phyloP scores from a whole-genome alignment of 1,140 invertebrate species.

The Streblospio benedicti region DNA sequence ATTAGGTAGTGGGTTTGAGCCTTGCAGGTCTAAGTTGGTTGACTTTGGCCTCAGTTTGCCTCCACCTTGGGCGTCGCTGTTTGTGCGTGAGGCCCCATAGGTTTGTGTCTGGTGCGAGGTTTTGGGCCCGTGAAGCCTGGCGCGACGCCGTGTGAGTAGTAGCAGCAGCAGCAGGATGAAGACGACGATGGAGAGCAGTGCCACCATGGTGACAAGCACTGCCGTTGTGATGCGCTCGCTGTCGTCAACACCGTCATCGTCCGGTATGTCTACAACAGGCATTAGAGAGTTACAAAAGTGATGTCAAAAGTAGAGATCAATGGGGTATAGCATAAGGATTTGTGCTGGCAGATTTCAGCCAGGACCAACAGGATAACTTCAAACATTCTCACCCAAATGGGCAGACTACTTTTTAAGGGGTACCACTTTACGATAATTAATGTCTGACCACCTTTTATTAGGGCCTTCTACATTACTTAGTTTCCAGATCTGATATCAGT shows the following conservation, averaged over 20 bases:
- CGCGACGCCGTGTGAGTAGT: neutral
- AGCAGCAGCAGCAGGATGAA: no score
- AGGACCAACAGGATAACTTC: neutral
- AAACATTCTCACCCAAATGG: neutral
- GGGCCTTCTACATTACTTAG: no score
- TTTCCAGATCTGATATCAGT: no score
- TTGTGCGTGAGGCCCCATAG: neutral
- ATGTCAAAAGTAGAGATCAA: neutral
- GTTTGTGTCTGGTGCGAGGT: no score
- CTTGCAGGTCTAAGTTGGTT: slow-evolving; percentile 1
- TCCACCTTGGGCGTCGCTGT: neutral
- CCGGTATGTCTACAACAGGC: neutral
- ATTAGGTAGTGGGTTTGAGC: neutral
- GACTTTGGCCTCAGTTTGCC: slow-evolving; percentile 2
- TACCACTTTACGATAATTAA: neutral
- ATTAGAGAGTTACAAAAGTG: neutral
- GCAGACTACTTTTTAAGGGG: neutral
- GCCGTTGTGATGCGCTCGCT: no score
- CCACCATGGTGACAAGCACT: neutral
- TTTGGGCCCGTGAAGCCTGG: neutral
- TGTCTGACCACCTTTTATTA: neutral
- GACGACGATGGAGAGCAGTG: neutral
- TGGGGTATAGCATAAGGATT: neutral
- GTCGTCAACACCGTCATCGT: slow-evolving; percentile 1
- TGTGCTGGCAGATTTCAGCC: neutral